These are phyloP conservation scores for Anisognathus igniventris DNA, from an alignment of 2,797 vertebrate species.

Conservation along the genomic window DNA sequence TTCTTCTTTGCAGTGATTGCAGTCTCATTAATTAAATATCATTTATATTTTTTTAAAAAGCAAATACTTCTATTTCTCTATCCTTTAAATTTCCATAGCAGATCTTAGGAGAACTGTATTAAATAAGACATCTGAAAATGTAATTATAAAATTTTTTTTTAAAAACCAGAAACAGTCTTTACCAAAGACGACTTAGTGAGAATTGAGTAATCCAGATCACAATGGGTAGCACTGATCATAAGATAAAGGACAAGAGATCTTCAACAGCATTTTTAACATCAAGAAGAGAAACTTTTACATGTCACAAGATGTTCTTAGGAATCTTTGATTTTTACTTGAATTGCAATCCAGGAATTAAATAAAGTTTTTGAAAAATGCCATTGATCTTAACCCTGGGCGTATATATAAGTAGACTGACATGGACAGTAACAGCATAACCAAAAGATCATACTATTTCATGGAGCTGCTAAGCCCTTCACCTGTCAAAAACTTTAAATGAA, in stretches of 20 bases:
- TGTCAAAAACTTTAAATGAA: conserved; percentile 58
- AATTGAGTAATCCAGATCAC: conserved; percentile 58
- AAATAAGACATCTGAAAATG: conserved; percentile 40
- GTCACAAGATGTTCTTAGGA: conserved; percentile 60
- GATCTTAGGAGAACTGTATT: conserved; percentile 38
- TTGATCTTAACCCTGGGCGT: conserved; percentile 69
- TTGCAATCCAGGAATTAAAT: conserved; percentile 72
- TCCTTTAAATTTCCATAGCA: conserved; percentile 47
- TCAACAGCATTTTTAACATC: conserved; percentile 64
- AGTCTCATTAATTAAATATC: neutral
- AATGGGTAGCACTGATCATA: conserved; percentile 49
- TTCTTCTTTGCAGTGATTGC: conserved; percentile 6
- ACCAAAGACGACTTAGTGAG: conserved; percentile 23
- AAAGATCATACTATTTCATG: conserved; percentile 48
- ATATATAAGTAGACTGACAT: conserved; percentile 65
- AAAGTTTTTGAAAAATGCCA: conserved; percentile 52
- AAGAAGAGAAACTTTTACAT: conserved; percentile 65
- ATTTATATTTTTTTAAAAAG: neutral
- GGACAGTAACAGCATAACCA: conserved; percentile 10
- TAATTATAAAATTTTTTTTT: neutral
- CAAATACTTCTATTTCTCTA: conserved; percentile 2
- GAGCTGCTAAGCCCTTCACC: conserved; percentile 53
- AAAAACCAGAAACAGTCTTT: neutral
- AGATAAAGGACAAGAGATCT: conserved; percentile 62
- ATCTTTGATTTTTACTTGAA: conserved; percentile 73